Conservation (phyloP, 2,888 invertebrate genomes). For the Pollenia angustigena region DNA sequence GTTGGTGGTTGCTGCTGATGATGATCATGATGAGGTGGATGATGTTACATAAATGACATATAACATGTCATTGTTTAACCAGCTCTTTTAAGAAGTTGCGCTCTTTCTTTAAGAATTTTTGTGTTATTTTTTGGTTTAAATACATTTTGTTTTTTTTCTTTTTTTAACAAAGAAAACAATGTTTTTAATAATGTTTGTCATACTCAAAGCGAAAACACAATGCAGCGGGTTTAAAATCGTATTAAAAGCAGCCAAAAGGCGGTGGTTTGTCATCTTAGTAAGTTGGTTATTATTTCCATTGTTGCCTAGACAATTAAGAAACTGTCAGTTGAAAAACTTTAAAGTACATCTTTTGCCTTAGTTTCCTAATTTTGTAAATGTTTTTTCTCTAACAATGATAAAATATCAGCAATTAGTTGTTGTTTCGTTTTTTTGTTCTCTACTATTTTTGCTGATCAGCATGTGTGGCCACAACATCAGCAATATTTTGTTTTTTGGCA, state of each 20-base stretch:
- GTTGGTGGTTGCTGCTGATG: slow-evolving; percentile 37
- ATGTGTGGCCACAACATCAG: slow-evolving; percentile 36
- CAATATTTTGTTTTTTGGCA: slow-evolving; percentile 31
- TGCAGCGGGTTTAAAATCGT: slow-evolving; percentile 48
- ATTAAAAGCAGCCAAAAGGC: slow-evolving; percentile 56
- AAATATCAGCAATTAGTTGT: slow-evolving; percentile 67
- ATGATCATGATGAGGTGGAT: slow-evolving; percentile 33
- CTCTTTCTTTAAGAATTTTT: background rate
- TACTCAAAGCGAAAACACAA: slow-evolving; percentile 12
- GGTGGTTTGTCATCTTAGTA: slow-evolving; percentile 49
- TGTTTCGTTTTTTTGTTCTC: slow-evolving; percentile 43
- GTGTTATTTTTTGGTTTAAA: slow-evolving; percentile 24
- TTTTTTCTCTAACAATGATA: slow-evolving; percentile 44
- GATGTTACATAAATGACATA: slow-evolving; percentile 66
- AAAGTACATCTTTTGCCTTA: slow-evolving; percentile 27
- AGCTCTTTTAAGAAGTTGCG: slow-evolving; percentile 9
- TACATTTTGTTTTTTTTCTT: background rate
- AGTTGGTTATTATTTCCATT: slow-evolving; percentile 18
- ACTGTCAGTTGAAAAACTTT: slow-evolving; percentile 42
- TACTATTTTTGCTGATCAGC: slow-evolving; percentile 1
- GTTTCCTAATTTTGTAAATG: slow-evolving; percentile 21
- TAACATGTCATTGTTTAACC: slow-evolving; percentile 54
- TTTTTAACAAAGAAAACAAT: slow-evolving; percentile 36
- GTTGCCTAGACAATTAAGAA: slow-evolving; percentile 28
- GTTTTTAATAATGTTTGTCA: slow-evolving; percentile 62